A percentile compares a stretch with the other conserved stretches of the same genome.
These are phyloP conservation scores for Drosophila parabipectinata DNA, from an alignment of 1,140 invertebrate genomes.

Conservation along the genomic window DNA sequence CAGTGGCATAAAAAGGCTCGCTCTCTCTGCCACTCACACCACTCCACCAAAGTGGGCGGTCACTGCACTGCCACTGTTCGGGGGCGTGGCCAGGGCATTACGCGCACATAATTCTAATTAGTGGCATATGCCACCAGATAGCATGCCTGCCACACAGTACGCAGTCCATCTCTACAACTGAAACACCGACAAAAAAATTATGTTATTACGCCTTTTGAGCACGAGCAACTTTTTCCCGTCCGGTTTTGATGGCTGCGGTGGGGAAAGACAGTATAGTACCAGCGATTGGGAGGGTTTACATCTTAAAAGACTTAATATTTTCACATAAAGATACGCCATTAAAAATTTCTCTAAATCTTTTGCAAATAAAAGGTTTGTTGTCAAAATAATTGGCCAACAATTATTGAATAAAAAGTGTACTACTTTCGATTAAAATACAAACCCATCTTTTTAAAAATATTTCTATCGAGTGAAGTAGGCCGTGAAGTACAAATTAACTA, in stretches of 20 bases:
- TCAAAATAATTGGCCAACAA: too few species aligned
- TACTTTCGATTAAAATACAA: too few species aligned
- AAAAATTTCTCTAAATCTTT: too few species aligned
- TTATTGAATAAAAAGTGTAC: too few species aligned
- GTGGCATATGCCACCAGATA: conserved; percentile 66
- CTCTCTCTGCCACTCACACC: conserved; percentile 40
- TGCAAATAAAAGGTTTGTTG: too few species aligned
- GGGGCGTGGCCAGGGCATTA: conserved; percentile 43
- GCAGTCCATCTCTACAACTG: conserved; percentile 19
- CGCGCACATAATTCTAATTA: conserved; percentile 73
- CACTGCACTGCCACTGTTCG: conserved; percentile 13
- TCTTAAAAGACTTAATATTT: too few species aligned
- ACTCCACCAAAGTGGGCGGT: conserved; percentile 36
- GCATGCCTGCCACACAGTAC: conserved; percentile 13
- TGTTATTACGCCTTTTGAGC: conserved; percentile 76
- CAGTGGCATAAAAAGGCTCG: conserved; percentile 73
- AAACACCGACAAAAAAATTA: conserved; percentile 59
- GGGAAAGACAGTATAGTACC: background rate
- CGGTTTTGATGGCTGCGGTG: conserved; percentile 16
- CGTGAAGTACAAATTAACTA: background rate
- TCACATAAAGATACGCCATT: background rate
- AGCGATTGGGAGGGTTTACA: background rate
- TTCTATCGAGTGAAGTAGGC: background rate
- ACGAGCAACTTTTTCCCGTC: conserved; percentile 54
- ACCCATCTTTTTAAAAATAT: background rate